These are phyloP conservation scores for Platichthys flesus DNA, from an alignment of 2,113 vertebrate species.

Conservation along the genomic window DNA sequence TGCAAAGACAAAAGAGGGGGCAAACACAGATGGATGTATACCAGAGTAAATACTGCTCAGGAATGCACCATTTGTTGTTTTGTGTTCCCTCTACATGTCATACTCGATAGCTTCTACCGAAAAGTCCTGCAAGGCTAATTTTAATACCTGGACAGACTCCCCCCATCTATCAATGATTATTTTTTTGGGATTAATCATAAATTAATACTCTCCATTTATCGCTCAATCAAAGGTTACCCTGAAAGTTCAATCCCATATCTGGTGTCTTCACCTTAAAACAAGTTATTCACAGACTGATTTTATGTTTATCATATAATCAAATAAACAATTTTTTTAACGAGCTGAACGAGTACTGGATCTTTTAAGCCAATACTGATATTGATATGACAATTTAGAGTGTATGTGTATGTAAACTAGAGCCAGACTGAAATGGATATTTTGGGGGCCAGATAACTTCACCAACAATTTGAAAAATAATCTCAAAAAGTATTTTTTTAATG, in stretches of 20 bases:
- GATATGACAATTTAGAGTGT: no score
- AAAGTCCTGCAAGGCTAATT: not conserved
- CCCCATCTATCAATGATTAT: not conserved
- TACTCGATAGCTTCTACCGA: not conserved
- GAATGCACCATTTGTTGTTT: conserved; percentile 35
- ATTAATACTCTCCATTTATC: not conserved
- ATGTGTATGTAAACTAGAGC: no score
- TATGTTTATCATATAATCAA: not conserved
- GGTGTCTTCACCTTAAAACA: not conserved
- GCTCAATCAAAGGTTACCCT: not conserved
- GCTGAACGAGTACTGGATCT: not conserved
- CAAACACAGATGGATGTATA: conserved; percentile 42
- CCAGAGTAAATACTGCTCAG: conserved; percentile 45
- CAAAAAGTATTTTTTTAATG: no score
- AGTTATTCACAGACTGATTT: not conserved
- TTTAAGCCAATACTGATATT: no score
- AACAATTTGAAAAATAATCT: no score
- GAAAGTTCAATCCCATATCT: no score
- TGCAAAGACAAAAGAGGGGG: conserved; percentile 24
- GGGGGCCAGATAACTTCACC: no score
- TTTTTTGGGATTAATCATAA: not conserved
- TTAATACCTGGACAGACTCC: no score
- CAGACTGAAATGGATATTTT: no score
- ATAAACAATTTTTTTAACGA: not conserved
- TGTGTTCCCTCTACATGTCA: not conserved